phyloP scores from a whole-genome alignment of 2,888 invertebrate species.

The Conomelus anceps region DNA sequence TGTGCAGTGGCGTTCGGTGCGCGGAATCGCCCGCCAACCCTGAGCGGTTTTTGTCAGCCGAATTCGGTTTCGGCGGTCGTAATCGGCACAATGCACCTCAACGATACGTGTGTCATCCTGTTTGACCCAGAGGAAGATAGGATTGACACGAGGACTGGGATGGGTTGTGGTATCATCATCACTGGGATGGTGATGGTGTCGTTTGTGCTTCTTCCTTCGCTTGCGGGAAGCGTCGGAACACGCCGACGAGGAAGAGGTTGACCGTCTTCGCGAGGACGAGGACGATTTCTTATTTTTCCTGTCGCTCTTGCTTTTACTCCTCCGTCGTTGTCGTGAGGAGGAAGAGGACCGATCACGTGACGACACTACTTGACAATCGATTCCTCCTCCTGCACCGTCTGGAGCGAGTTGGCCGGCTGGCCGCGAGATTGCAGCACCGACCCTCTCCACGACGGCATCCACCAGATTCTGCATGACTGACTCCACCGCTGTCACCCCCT shows the following conservation, averaged over 20 bases:
- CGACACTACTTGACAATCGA: slow-evolving; percentile 30
- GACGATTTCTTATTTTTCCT: slow-evolving; percentile 35
- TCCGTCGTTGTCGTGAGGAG: slow-evolving; percentile 43
- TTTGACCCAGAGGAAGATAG: slow-evolving; percentile 79
- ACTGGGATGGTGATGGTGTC: slow-evolving; percentile 24
- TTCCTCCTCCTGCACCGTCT: slow-evolving; percentile 28
- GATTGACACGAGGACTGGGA: slow-evolving; percentile 61
- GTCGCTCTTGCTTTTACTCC: slow-evolving; percentile 43
- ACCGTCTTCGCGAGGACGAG: slow-evolving; percentile 37
- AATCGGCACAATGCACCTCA: slow-evolving; percentile 80
- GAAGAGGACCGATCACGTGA: slow-evolving; percentile 28
- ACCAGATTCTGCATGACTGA: slow-evolving; percentile 39
- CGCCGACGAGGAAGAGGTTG: slow-evolving; percentile 38
- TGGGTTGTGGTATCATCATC: slow-evolving; percentile 36
- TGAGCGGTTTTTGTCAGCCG: slow-evolving; percentile 71
- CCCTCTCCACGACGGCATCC: slow-evolving; percentile 44
- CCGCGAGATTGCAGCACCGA: slow-evolving; percentile 38
- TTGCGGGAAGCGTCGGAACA: slow-evolving; percentile 34
- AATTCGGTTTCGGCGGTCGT: slow-evolving; percentile 77
- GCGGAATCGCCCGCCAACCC: slow-evolving; percentile 77
- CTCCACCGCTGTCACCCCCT: slow-evolving; percentile 39
- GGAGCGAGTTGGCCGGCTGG: neutral
- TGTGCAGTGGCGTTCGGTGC: slow-evolving; percentile 53
- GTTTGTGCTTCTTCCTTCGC: slow-evolving; percentile 43
- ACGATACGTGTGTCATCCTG: slow-evolving; percentile 73